A percentile compares a stretch with the other conserved stretches of the same genome.
phyloP scores from a whole-genome alignment of 2,888 invertebrate genomes.

The Steinernema carpocapsae region DNA sequence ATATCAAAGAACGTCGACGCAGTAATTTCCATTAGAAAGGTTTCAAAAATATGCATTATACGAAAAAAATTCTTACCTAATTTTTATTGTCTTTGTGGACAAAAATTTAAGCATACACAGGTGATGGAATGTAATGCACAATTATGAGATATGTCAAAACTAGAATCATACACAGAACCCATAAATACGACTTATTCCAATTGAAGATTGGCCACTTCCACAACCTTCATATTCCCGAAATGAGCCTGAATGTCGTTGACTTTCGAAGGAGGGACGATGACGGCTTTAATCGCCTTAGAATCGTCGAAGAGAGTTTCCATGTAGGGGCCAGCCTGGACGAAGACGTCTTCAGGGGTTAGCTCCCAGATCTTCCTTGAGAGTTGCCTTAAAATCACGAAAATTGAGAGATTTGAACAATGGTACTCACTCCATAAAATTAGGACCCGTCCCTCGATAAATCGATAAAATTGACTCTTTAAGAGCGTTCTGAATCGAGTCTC shows the following conservation, averaged over 20 bases:
- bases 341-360: slow-evolving; percentile 50
- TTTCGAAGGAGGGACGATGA: slow-evolving; percentile 59
- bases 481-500: slow-evolving; percentile 3
- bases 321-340: slow-evolving; percentile 50
- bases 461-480: background rate
- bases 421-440: slow-evolving; percentile 43
- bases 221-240: background rate
- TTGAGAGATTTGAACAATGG: background rate
- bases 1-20: no score
- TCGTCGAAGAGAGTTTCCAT: slow-evolving; percentile 57
- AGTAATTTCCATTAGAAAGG: no score
- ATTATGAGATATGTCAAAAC: no score
- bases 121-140: no score
- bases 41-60: no score
- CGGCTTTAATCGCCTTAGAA: slow-evolving; percentile 44
- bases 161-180: no score
- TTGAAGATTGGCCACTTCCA: background rate
- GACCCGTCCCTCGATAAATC: background rate
- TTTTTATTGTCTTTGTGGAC: no score
- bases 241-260: slow-evolving; percentile 47
- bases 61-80: no score
- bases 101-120: no score
- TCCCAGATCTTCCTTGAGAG: slow-evolving; percentile 59
- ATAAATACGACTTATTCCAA: background rate
- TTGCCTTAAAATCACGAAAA: slow-evolving; percentile 41